Evolutionary conservation across 2,888 invertebrate genomes (phyloP), one percentile per base, ranked within the genome.

Genomic region (Omphaloscelis lunosa): DNA sequence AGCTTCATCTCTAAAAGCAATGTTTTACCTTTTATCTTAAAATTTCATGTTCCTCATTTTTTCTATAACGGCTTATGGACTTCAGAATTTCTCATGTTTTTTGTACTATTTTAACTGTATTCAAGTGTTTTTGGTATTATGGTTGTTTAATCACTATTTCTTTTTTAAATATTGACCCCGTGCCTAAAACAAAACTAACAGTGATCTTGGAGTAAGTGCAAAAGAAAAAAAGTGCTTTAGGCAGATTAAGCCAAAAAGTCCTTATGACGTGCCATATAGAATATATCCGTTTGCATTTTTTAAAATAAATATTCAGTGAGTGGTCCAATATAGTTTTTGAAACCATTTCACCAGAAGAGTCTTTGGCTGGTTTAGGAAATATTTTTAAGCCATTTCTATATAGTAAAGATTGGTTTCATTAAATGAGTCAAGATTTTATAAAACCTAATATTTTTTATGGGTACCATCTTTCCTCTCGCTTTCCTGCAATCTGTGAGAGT

Each of bases 21-120:
- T 53, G 20, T 71, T 75, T 85, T 68, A 61, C 4, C 12, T 73
- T 71, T 56, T n/a, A 58, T 70, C n/a, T 75, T 51, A 62, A 63
- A 34, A 70, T 59, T 70, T 62, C 45, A 6, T 34, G 41, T 12
- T 71, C 20, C 27, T 72, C 20, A 15, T 71, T 71, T 76, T 76
- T 58, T 71, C 20, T 51, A 58, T 41, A 75, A 72, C 59, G 75
- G 71, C 29, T 59, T 39, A 56, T 58, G 59, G 62, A 59, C 34
- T 59, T 20, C 23, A 70, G 41, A 48, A 59, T 48, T 65, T 17
- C 20, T 69, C 8, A 23, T 63, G 2, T 34, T 61, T 65, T 72
- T 66, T 27, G 11, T 7, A 12, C 34, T 20, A n/a, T 56, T 56
- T 29, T 29, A 56, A 63, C 48, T 34, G 58, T 75, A 27, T 7